A percentile compares a stretch with the other conserved stretches of the same genome.
Evolutionary conservation across 2,113 vertebrate species (phyloP).

Genomic region (Ailurus styani): DNA sequence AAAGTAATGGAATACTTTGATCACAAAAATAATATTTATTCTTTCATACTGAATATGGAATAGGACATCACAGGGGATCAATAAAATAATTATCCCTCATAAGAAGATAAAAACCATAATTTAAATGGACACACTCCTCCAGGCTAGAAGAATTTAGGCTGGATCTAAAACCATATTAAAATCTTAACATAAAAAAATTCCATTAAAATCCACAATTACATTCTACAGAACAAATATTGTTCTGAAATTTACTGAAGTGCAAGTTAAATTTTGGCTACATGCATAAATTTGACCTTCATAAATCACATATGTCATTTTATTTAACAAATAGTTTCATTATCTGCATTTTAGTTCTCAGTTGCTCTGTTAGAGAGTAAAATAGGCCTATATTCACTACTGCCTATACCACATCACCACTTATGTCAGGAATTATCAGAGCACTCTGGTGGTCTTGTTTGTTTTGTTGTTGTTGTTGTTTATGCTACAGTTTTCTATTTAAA

Average conservation of each 20-base stretch:
- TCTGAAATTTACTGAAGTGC: neutral
- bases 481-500: neutral
- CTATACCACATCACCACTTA: neutral
- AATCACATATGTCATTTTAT: neutral
- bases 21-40: constrained; percentile 15
- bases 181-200: neutral
- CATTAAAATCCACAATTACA: neutral
- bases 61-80: neutral
- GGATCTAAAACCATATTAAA: constrained; percentile 19
- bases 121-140: neutral
- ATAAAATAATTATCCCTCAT: constrained; percentile 13
- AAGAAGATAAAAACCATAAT: neutral
- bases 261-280: neutral
- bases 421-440: neutral
- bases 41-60: constrained; percentile 20
- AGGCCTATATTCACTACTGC: neutral
- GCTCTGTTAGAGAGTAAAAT: neutral
- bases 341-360: neutral
- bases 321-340: neutral
- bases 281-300: neutral
- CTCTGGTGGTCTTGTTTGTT: neutral
- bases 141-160: neutral
- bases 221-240: neutral
- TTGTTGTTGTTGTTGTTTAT: neutral
- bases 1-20: neutral